A percentile compares a stretch with the other conserved stretches of the same genome.
These are phyloP conservation scores for Empis stercorea DNA, from an alignment of 2,888 invertebrate species.

Conservation along the genomic window DNA sequence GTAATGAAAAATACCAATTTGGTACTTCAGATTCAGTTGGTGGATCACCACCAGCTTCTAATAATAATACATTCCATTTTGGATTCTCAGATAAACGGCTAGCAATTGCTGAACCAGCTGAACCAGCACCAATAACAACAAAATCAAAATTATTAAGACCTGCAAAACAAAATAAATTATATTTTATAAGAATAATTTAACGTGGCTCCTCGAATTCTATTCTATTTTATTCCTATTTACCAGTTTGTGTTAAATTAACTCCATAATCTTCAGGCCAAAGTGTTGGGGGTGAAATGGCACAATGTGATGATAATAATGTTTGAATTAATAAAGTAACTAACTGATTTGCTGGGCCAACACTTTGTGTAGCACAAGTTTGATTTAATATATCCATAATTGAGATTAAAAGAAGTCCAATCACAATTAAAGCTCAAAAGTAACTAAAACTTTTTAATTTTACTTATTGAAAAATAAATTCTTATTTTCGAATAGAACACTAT, in stretches of 20 bases:
- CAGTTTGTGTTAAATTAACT: conserved; percentile 2
- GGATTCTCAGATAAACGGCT: conserved; percentile 37
- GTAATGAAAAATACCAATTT: conserved; percentile 16
- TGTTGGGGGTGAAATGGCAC: conserved; percentile 39
- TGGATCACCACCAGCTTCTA: conserved; percentile 41
- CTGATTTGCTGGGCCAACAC: conserved; percentile 24
- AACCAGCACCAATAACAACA: conserved; percentile 39
- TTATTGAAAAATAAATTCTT: too few relatives aligned
- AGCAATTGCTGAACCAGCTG: conserved; percentile 39
- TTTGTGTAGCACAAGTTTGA: conserved; percentile 17
- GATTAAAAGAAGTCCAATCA: too few relatives aligned
- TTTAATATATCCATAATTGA: conserved; percentile 6
- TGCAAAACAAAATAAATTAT: conserved; percentile 7
- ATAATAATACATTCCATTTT: conserved; percentile 34
- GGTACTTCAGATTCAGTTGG: conserved; percentile 33
- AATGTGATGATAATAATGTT: conserved; percentile 45
- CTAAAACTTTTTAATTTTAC: too few relatives aligned
- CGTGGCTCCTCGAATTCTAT: neutral
- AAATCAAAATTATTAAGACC: conserved; percentile 32
- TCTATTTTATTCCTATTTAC: conserved; percentile 16
- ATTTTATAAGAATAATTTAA: neutral
- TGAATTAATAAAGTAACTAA: conserved; percentile 45
- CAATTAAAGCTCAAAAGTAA: too few relatives aligned
- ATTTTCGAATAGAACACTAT: too few relatives aligned
- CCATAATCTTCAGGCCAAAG: conserved; percentile 43